These are phyloP conservation scores for Eufriesea mexicana DNA, from an alignment of 1,140 invertebrate genomes.

Conservation along the genomic window DNA sequence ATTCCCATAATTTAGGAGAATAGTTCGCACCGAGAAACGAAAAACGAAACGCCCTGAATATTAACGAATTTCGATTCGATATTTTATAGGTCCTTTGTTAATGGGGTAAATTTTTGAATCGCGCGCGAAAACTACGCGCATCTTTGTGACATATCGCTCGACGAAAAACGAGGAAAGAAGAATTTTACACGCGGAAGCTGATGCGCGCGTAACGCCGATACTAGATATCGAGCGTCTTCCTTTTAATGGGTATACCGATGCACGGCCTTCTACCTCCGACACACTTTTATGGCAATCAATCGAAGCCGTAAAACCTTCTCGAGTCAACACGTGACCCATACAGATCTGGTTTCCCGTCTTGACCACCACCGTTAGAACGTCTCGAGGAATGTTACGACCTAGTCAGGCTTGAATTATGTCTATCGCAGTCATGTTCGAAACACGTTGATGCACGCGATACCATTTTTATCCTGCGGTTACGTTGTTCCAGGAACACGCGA, in stretches of 20 bases:
- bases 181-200: conserved; percentile 17
- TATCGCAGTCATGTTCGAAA: background rate
- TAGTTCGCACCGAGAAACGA: background rate
- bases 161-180: conserved; percentile 1
- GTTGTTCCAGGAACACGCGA: background rate
- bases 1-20: background rate
- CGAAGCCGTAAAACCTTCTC: conserved; percentile 53
- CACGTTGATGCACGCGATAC: background rate
- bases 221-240: conserved; percentile 54
- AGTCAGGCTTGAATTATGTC: background rate
- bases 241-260: conserved; percentile 63
- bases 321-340: conserved; percentile 26
- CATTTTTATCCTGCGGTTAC: background rate
- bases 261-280: conserved; percentile 16
- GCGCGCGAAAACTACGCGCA: no score
- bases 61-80: no score
- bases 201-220: conserved; percentile 47
- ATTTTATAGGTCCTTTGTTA: no score
- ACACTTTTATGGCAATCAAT: conserved; percentile 63
- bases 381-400: conserved; percentile 16
- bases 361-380: conserved; percentile 33
- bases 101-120: no score
- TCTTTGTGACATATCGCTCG: background rate
- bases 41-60: no score
- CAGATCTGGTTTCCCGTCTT: conserved; percentile 32